These are phyloP conservation scores for Morone chrysops DNA, from an alignment of 2,113 vertebrate genomes.

Conservation along the genomic window DNA sequence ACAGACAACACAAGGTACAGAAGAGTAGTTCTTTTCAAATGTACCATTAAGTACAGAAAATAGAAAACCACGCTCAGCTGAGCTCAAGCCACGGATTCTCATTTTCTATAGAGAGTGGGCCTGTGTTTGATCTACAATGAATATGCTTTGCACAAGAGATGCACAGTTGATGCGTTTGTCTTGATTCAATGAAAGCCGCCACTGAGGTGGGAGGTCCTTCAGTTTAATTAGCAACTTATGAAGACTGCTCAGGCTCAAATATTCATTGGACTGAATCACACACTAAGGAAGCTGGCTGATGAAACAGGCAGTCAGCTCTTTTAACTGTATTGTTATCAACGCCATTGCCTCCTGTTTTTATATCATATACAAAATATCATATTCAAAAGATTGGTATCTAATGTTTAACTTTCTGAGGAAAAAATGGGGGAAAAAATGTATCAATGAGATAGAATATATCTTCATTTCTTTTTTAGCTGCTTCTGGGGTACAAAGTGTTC, in stretches of 20 bases:
- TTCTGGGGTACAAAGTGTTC: no score
- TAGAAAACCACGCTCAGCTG: conserved; percentile 27
- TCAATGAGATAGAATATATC: neutral
- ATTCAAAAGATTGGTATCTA: neutral
- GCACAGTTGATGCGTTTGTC: conserved; percentile 38
- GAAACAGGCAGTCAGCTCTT: conserved; percentile 39
- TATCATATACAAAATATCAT: neutral
- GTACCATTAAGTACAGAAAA: conserved; percentile 14
- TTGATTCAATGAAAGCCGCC: conserved; percentile 39
- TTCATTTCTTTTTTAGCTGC: neutral
- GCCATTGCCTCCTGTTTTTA: neutral
- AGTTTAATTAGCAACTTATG: conserved; percentile 62
- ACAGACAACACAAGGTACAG: conserved; percentile 18
- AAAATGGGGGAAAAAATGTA: neutral
- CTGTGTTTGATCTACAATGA: conserved; percentile 63
- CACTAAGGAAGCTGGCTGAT: conserved; percentile 13
- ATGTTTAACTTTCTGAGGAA: neutral
- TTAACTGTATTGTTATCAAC: conserved; percentile 21
- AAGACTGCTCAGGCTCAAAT: conserved; percentile 30
- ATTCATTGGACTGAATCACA: conserved; percentile 32
- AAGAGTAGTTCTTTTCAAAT: conserved; percentile 18
- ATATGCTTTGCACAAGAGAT: conserved; percentile 13
- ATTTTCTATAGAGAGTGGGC: conserved; percentile 13
- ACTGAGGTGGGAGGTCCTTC: conserved; percentile 48
- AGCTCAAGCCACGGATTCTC: conserved; percentile 5